Evolutionary conservation across 1,140 invertebrate genomes (phyloP).

Genomic region (Diploscapter pachys): DNA sequence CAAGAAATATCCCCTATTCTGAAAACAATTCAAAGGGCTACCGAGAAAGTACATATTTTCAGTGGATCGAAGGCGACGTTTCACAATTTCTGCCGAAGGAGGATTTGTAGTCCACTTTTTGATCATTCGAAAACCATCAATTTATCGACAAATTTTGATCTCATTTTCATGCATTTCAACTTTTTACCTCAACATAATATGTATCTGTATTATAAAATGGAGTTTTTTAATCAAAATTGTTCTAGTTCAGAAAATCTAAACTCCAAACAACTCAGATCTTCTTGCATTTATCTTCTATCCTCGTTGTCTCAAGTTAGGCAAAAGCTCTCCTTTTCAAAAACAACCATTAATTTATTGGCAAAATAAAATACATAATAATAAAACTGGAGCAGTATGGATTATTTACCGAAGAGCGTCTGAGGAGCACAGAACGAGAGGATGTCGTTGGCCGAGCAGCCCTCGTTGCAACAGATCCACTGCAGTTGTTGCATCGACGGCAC

Average conservation of each 20-base stretch:
- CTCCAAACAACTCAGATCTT: too few relatives aligned
- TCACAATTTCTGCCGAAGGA: background rate
- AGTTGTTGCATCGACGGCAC: constrained; percentile 36
- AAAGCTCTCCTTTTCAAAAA: constrained; percentile 1
- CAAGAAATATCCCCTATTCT: background rate
- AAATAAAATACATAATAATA: background rate
- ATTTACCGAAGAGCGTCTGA: constrained; percentile 9
- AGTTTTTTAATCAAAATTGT: too few relatives aligned
- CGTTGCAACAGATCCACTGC: constrained; percentile 36
- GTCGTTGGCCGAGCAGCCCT: constrained; percentile 33
- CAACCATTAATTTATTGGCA: constrained; percentile 5
- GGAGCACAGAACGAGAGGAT: constrained; percentile 38
- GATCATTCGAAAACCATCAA: background rate
- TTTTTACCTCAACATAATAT: background rate
- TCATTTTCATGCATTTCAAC: background rate
- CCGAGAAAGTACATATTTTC: constrained; percentile 3
- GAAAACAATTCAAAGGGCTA: too few relatives aligned
- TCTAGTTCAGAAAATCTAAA: too few relatives aligned
- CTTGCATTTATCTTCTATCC: background rate
- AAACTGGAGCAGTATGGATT: background rate
- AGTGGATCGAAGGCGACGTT: constrained; percentile 18
- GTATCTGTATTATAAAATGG: background rate
- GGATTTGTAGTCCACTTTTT: background rate
- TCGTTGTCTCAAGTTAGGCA: background rate
- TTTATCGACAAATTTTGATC: background rate